phyloP scores from a whole-genome alignment of 1,140 invertebrate genomes.

The Calliopsis andreniformis region DNA sequence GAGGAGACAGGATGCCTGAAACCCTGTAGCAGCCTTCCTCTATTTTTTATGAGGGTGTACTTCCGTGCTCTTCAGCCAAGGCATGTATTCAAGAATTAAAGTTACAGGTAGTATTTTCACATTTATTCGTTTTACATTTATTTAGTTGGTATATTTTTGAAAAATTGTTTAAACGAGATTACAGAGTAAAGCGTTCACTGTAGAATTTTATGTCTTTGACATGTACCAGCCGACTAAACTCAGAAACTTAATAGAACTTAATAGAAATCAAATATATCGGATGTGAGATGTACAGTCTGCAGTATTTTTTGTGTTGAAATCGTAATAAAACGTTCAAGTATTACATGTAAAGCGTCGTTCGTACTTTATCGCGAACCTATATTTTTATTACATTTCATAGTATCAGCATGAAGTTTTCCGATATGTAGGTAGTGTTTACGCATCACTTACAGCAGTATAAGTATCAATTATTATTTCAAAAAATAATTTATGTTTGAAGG shows the following conservation, averaged over 20 bases:
- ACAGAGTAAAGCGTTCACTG: background rate
- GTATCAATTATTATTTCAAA: no score
- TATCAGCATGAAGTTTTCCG: background rate
- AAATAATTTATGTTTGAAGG: no score
- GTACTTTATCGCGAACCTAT: constrained; percentile 1
- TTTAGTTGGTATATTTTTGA: background rate
- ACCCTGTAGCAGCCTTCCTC: constrained; percentile 25
- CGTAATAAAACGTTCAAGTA: background rate
- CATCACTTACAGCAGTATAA: no score
- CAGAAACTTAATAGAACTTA: no score
- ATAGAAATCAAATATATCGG: background rate
- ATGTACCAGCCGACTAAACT: background rate
- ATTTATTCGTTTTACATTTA: no score
- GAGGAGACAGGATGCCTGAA: background rate
- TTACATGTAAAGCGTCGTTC: no score
- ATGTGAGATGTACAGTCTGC: background rate
- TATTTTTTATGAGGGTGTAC: background rate
- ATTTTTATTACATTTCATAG: constrained; percentile 6
- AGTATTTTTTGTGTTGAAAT: background rate
- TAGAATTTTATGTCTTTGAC: background rate
- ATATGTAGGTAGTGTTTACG: background rate
- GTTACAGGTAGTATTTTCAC: constrained; percentile 16
- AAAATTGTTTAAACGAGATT: background rate
- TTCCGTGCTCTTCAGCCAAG: background rate
- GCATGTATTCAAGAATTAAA: constrained; percentile 13